Evolutionary conservation across 2,888 invertebrate genomes (phyloP).

Genomic region (Dugesia japonica): DNA sequence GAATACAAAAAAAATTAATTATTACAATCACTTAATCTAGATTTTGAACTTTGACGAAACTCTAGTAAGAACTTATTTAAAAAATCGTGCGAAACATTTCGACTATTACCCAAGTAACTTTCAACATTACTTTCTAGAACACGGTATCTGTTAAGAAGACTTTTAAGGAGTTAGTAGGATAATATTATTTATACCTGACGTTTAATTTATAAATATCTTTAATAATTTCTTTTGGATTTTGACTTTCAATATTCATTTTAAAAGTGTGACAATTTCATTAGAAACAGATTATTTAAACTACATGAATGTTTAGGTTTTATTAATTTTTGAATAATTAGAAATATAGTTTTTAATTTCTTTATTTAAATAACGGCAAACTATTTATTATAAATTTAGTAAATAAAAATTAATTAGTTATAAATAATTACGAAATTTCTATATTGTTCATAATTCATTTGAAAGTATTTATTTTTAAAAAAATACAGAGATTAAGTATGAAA

Average conservation of each 20-base stretch:
- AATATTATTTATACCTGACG: neutral
- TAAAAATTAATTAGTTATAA: too few species aligned
- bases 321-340: too few species aligned
- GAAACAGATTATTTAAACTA: neutral
- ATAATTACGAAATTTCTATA: too few species aligned
- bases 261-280: neutral
- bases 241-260: neutral
- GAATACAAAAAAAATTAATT: neutral
- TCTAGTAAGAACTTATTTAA: neutral
- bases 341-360: too few species aligned
- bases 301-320: too few species aligned
- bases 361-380: too few species aligned
- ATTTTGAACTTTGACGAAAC: neutral
- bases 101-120: neutral
- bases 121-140: neutral
- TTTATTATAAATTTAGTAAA: too few species aligned
- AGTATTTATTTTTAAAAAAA: too few species aligned
- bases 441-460: too few species aligned
- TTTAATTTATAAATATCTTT: neutral
- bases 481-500: too few species aligned
- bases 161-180: neutral
- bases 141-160: neutral
- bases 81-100: neutral
- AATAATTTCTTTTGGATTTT: neutral
- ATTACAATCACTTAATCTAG: neutral